Conservation (phyloP, 2,113 vertebrate species). For the Nothobranchius furzeri region DNA sequence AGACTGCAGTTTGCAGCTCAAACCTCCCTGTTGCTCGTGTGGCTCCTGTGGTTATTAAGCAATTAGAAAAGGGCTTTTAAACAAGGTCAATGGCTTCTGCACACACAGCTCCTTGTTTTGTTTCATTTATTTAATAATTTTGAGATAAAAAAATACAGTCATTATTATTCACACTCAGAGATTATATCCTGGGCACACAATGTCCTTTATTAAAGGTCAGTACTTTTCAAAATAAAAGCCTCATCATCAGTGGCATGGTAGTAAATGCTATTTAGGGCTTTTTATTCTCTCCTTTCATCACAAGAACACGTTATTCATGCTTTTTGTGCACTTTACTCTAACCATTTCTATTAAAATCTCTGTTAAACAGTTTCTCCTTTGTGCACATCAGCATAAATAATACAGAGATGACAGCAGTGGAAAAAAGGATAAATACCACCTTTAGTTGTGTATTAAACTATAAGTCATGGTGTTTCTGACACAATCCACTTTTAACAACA, state of each 20-base stretch:
- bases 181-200: constrained; percentile 39
- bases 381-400: background rate
- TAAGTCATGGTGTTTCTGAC: background rate
- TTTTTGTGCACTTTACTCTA: constrained; percentile 5
- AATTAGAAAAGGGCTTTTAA: constrained; percentile 4
- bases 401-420: background rate
- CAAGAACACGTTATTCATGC: constrained; percentile 4
- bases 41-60: constrained; percentile 27
- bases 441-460: background rate
- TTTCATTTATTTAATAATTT: background rate
- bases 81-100: background rate
- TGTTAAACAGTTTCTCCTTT: background rate
- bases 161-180: constrained; percentile 62
- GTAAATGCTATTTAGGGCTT: background rate
- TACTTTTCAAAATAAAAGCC: constrained; percentile 54
- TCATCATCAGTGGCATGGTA: background rate
- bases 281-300: constrained; percentile 15
- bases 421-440: background rate
- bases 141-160: constrained; percentile 22
- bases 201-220: constrained; percentile 54
- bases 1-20: constrained; percentile 27
- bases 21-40: background rate
- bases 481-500: constrained; percentile 1
- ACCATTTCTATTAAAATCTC: background rate
- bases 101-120: background rate